A percentile compares a stretch with the other conserved stretches of the same genome.
These are phyloP conservation scores for Patella ulyssiponensis DNA, from an alignment of 2,888 invertebrate genomes.

Conservation along the genomic window DNA sequence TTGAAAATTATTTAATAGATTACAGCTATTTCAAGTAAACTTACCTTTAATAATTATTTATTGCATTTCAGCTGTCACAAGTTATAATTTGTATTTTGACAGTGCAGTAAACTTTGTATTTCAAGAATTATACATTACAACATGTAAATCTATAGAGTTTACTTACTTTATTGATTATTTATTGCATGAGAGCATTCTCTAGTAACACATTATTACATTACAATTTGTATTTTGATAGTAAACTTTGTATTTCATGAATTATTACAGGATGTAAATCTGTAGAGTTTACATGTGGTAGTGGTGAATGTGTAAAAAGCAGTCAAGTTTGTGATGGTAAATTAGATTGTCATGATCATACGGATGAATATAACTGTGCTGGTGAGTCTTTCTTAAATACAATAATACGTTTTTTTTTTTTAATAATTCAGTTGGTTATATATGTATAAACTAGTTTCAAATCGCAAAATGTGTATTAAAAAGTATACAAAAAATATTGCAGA, in stretches of 20 bases:
- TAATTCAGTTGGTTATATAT: no score
- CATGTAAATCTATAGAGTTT: not conserved
- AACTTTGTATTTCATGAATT: not conserved
- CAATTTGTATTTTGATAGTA: no score
- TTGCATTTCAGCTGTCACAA: not conserved
- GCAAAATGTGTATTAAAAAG: no score
- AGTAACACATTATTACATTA: not conserved
- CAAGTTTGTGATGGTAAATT: not conserved
- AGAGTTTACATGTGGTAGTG: not conserved
- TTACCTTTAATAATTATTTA: not conserved
- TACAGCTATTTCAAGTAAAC: not conserved
- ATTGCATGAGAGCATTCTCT: not conserved
- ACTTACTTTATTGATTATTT: not conserved
- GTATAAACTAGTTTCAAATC: no score
- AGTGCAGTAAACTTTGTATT: no score
- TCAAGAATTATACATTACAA: not conserved
- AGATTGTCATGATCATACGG: not conserved
- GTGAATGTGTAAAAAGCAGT: not conserved
- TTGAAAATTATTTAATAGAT: no score
- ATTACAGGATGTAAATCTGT: not conserved
- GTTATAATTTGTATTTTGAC: no score
- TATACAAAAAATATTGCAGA: no score
- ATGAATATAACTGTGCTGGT: slow-evolving; percentile 8
- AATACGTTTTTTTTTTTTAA: not conserved
- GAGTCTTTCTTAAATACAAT: not conserved